phyloP scores from a whole-genome alignment of 1,140 invertebrate species.

The Ips typographus region DNA sequence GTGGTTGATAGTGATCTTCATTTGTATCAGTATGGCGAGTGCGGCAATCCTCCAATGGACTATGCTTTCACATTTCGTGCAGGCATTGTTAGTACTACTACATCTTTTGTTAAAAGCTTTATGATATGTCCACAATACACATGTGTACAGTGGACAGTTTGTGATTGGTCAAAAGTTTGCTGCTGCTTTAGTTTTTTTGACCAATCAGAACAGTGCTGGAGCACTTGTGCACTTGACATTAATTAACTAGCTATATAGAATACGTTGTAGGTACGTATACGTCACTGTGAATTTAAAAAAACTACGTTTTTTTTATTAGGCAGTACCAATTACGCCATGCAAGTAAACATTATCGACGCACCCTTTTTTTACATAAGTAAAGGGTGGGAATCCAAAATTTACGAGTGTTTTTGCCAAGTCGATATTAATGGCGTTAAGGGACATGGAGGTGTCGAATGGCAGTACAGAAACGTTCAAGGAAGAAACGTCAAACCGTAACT shows the following conservation, averaged over 20 bases:
- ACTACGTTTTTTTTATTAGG: conserved; percentile 49
- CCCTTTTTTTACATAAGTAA: conserved; percentile 67
- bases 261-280: no score
- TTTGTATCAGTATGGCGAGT: conserved; percentile 66
- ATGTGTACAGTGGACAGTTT: no score
- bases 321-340: conserved; percentile 53
- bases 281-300: no score
- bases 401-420: conserved; percentile 63
- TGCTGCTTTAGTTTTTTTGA: no score
- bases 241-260: no score
- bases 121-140: no score
- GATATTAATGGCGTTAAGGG: conserved; percentile 65
- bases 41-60: conserved; percentile 61
- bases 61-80: conserved; percentile 65
- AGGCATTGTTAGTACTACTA: no score
- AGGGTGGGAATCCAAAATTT: conserved; percentile 64
- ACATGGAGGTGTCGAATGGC: conserved; percentile 69
- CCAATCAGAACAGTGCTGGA: no score
- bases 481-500: conserved; percentile 19
- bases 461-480: conserved; percentile 58
- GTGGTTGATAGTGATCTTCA: conserved; percentile 60
- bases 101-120: no score
- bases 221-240: no score
- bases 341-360: conserved; percentile 60
- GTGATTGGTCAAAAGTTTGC: no score